Evolutionary conservation across 2,888 invertebrate species (phyloP).

Genomic region (Pasiphila rectangulata): DNA sequence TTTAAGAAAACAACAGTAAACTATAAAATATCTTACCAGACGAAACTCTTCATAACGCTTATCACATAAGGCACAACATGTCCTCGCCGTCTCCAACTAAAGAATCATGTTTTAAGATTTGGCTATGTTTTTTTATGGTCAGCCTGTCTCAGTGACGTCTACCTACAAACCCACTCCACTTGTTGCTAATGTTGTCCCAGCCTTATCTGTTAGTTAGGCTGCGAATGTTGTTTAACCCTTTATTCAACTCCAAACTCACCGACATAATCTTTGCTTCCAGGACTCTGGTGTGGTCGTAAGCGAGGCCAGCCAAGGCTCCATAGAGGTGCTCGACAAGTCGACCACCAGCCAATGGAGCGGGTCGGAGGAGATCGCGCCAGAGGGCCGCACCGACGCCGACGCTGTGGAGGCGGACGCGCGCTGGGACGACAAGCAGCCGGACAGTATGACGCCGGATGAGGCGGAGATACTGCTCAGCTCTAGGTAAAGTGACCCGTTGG

Average conservation of each 20-base stretch:
- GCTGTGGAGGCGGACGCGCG: conserved; percentile 35
- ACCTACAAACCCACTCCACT: no score
- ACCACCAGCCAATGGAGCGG: conserved; percentile 81
- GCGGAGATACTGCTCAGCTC: conserved; percentile 92
- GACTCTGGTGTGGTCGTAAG: conserved; percentile 79
- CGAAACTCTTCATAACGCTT: no score
- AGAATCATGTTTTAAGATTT: no score
- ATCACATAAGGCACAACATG: no score
- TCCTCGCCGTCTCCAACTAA: no score
- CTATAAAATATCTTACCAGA: no score
- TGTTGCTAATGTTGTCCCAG: no score
- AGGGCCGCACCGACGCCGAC: conserved; percentile 46
- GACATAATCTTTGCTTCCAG: conserved; percentile 44
- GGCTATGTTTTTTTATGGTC: no score
- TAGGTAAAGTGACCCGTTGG: conserved; percentile 78
- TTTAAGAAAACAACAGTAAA: no score
- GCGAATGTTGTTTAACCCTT: no score
- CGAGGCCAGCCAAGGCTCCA: conserved; percentile 77
- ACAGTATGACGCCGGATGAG: conserved; percentile 90
- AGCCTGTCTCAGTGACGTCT: no score
- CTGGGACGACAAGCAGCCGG: conserved; percentile 66
- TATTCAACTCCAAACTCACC: conserved; percentile 17
- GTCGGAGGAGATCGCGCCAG: conserved; percentile 70
- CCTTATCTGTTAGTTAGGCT: no score
- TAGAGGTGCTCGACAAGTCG: conserved; percentile 80